Evolutionary conservation across 2,113 vertebrate species (phyloP), one percentile per base, ranked within the genome.

Genomic region (Mus spicilegus): DNA sequence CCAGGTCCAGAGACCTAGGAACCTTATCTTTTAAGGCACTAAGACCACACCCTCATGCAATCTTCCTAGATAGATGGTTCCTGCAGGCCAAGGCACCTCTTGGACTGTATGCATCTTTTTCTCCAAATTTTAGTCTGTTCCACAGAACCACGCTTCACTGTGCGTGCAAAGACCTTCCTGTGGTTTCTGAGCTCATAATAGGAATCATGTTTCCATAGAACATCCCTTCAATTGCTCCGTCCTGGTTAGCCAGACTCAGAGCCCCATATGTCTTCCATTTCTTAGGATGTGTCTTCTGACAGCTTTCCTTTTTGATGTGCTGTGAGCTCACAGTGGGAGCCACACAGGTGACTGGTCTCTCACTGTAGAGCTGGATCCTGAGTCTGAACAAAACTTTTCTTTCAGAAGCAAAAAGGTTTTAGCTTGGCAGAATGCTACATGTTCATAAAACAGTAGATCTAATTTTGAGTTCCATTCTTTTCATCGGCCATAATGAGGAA

Each of bases 251-350:
- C 8, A 76, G 1, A 26, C 7, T 42, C 46, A n/a, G 20, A 63
- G 24, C 20, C 10, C 51, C 88, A 96, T 6, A 10, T 77, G 81
- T 54, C 26, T 90, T 58, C 46, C 94, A 92, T 85, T 85, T 95
- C 73, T 70, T 72, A 65, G 49, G 39, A 24, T 67, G 33, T 17
- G 0, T 65, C 84, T 91, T 77, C 61, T 75, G 76, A 85, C 76
- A 82, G 81, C 36, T 24, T 33, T 65, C 84, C 20, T 69, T 72
- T 89, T 39, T 75, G 61, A 65, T 72, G 70, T 54, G 80, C 28
- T 63, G 2, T 28, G 87, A 81, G 11, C n/a, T 54, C 33, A 51
- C 11, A 2, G 6, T 3, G 22, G 46, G 70, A 69, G 33, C 14
- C 54, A 11, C 0, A 16, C 61, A 69, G 76, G 42, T 81, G 69